Evolutionary conservation across 2,888 invertebrate species (phyloP), one percentile per base, ranked within the genome.

Genomic region (Rhagonycha fulva): DNA sequence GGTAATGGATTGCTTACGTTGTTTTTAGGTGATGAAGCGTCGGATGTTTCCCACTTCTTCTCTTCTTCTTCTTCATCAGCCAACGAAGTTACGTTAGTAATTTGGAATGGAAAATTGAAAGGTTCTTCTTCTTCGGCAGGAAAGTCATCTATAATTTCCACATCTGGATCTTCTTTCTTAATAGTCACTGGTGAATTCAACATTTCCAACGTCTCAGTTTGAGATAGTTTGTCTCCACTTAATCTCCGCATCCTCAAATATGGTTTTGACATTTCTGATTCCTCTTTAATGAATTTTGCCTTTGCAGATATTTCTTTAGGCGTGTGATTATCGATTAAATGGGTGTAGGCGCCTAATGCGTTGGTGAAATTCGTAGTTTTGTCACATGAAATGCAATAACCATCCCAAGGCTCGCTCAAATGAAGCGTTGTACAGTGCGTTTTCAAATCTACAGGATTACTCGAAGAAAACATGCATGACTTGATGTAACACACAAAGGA

Each of bases 181-280:
- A 47, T n/a, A 2, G 9, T 9, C n/a, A n/a, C 47, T 47, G 5
- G n/a, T 47, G 47, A n/a, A 2, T 12, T n/a, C 24, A 73, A 12
- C 79, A 79, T 72, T 84, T 85, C 79, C 82, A 85, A 19, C 83
- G 86, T 14, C 83, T 85, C 68, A 83, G 84, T 72, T 26, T 80
- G 79, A 2, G 88, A 89, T 3, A 90, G 82, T 61, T 86, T 87
- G 78, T 90, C 89, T 3, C 89, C 90, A 76, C 89, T 89, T 10
- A 90, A 81, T 70, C 89, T 84, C 30, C 90, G 84, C 47, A 88
- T 80, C 74, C 89, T 72, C 69, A 83, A 12, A n/a, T 73, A 75
- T 1, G 71, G 24, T 47, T 77, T 72, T 9, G 14, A 3, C 24
- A 70, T 32, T 12, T 68, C 60, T 4, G 19, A 9, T 60, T 73